Evolutionary conservation across 2,113 vertebrate genomes (phyloP).

Genomic region (Odocoileus virginianus): DNA sequence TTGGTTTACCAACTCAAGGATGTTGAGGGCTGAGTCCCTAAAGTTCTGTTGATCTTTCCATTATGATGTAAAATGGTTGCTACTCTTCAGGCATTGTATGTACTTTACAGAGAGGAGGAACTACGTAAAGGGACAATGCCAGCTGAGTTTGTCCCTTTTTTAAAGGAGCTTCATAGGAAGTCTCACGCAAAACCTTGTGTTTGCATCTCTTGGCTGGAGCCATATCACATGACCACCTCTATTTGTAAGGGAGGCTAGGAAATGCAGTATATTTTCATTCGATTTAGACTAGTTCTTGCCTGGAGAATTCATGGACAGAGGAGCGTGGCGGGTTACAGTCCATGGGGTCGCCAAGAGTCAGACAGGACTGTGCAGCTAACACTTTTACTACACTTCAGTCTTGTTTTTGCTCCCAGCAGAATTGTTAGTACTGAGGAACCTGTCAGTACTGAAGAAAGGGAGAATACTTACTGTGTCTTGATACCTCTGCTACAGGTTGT

Average conservation of each 20-base stretch:
- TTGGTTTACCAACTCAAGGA: background rate
- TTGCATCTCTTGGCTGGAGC: background rate
- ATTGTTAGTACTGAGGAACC: background rate
- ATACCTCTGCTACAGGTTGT: background rate
- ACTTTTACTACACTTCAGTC: background rate
- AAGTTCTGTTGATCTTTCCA: background rate
- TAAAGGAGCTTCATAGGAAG: background rate
- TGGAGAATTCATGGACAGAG: background rate
- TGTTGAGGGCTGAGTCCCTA: background rate
- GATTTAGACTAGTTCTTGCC: background rate
- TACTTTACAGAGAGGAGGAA: background rate
- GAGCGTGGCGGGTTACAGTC: background rate
- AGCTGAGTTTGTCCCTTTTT: background rate
- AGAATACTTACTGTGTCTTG: background rate
- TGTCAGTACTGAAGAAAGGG: background rate
- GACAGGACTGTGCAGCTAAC: background rate
- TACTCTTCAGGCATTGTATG: background rate
- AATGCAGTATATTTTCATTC: background rate
- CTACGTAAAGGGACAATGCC: background rate
- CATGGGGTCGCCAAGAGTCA: fast-evolving
- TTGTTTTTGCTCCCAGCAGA: background rate
- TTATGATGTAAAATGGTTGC: background rate
- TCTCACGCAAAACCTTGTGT: background rate
- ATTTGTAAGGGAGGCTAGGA: background rate
- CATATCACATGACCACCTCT: background rate